Percentiles rank a stretch among this genome's conserved stretches.
Evolutionary conservation across 2,113 vertebrate species (phyloP).

Genomic region (Parus major): DNA sequence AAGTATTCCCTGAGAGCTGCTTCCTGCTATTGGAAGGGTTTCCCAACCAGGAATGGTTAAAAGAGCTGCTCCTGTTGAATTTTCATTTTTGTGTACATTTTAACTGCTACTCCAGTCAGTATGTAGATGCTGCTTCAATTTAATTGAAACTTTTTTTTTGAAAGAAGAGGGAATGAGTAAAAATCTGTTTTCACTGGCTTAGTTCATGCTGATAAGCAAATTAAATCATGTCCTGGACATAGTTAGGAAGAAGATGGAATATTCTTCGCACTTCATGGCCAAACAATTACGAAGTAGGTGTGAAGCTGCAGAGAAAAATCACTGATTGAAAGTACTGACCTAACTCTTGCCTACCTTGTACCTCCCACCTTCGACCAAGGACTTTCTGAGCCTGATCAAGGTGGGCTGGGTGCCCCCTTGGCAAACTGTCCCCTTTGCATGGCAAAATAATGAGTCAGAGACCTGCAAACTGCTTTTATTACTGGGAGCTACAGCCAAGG

Average conservation of each 20-base stretch:
- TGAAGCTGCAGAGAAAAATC: neutral
- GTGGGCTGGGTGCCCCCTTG: neutral
- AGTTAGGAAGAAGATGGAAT: neutral
- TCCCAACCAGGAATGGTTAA: neutral
- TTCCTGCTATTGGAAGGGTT: neutral
- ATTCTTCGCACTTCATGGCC: neutral
- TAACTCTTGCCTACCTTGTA: neutral
- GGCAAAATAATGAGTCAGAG: neutral
- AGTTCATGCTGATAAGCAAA: neutral
- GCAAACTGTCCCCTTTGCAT: neutral
- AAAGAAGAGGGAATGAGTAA: neutral
- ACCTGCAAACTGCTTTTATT: neutral
- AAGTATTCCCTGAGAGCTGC: neutral
- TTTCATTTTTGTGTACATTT: neutral
- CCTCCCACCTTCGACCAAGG: neutral
- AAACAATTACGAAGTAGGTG: fast-evolving
- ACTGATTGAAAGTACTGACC: neutral
- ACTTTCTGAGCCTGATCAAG: neutral
- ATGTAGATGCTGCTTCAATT: neutral
- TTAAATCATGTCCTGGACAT: neutral
- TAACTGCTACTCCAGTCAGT: neutral
- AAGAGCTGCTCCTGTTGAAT: neutral
- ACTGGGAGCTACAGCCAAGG: neutral
- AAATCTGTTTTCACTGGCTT: neutral
- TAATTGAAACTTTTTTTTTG: neutral